Evolutionary conservation across 2,113 vertebrate species (phyloP).

Genomic region (Myrmecophaga tridactyla): DNA sequence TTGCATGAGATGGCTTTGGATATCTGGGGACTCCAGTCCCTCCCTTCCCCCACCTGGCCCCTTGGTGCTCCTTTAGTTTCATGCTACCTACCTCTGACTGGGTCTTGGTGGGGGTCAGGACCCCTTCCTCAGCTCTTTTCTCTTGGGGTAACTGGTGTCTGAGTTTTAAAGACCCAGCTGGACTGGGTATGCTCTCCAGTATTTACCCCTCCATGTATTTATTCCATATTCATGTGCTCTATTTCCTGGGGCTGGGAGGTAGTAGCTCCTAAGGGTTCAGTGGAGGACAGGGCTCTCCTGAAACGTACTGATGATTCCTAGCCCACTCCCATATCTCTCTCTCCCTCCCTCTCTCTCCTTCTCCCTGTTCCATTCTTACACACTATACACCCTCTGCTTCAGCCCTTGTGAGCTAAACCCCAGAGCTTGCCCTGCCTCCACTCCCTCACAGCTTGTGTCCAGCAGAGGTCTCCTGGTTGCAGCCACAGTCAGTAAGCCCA

Average conservation of each 20-base stretch:
- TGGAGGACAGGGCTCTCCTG: conserved; percentile 7
- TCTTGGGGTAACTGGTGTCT: conserved; percentile 19
- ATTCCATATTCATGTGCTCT: neutral
- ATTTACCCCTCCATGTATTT: conserved; percentile 34
- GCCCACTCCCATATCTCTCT: neutral
- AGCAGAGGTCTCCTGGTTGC: neutral
- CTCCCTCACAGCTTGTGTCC: neutral
- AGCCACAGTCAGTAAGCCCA: neutral
- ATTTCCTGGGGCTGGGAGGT: neutral
- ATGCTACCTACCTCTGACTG: conserved; percentile 75
- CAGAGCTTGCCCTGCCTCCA: neutral
- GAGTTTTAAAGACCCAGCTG: conserved; percentile 54
- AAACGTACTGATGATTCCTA: neutral
- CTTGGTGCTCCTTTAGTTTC: conserved; percentile 70
- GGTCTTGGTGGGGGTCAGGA: conserved; percentile 46
- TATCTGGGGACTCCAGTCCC: neutral
- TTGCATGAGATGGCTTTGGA: conserved; percentile 67
- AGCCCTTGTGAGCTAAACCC: neutral
- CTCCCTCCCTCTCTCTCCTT: too few species aligned
- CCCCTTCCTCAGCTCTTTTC: neutral
- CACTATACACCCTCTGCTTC: neutral
- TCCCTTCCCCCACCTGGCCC: conserved; percentile 44
- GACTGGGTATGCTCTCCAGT: conserved; percentile 52
- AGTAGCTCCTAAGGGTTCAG: neutral
- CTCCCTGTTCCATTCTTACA: too few species aligned